Evolutionary conservation across 2,797 vertebrate genomes (phyloP).

Genomic region (Balearica regulorum): DNA sequence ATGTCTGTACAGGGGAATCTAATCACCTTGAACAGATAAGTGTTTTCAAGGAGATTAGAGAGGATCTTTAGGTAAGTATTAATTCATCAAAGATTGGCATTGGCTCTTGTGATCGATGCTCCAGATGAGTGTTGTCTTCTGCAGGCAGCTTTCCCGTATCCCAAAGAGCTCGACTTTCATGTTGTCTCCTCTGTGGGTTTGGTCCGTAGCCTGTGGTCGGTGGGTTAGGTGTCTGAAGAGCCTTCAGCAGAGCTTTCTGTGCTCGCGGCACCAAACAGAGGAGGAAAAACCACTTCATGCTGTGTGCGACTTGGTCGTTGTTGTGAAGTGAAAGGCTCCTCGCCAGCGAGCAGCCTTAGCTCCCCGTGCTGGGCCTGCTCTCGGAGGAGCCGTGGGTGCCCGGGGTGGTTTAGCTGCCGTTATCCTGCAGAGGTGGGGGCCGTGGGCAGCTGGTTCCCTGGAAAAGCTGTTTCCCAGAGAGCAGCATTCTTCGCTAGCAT

Average conservation of each 20-base stretch:
- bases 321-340: background rate
- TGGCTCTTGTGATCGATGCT: background rate
- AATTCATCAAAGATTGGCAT: background rate
- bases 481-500: background rate
- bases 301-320: background rate
- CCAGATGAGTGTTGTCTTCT: background rate
- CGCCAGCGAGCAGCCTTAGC: background rate
- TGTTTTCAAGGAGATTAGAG: constrained; percentile 42
- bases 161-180: background rate
- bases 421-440: background rate
- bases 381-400: background rate
- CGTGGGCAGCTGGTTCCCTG: background rate
- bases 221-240: background rate
- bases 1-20: background rate
- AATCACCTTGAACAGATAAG: constrained; percentile 45
- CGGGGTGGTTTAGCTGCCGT: background rate
- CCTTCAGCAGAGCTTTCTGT: background rate
- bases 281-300: background rate
- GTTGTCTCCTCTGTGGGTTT: background rate
- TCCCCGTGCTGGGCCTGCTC: background rate
- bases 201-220: rapidly evolving
- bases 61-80: constrained; percentile 24
- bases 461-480: background rate
- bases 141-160: background rate
- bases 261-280: background rate